Evolutionary conservation across 2,113 vertebrate species (phyloP).

Genomic region (Sterrhoptilus dennistouni): DNA sequence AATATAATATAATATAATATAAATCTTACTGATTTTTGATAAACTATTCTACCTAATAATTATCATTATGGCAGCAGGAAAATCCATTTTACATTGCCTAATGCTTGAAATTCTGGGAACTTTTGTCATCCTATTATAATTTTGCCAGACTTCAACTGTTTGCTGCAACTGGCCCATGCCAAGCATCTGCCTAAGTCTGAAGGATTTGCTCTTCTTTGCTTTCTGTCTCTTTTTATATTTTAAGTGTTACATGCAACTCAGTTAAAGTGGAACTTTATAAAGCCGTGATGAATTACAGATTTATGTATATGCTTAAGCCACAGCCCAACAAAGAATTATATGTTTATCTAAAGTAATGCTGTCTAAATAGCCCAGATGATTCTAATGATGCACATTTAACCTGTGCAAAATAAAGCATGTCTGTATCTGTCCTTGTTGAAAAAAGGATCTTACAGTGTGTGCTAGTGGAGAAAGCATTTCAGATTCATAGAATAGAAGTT

Average conservation of each 20-base stretch:
- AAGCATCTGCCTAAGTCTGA: not conserved
- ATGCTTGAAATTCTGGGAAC: not conserved
- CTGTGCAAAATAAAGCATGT: not conserved
- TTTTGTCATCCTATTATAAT: not conserved
- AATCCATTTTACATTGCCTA: not conserved
- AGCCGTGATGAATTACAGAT: not conserved
- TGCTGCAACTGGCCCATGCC: not conserved
- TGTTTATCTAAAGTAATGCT: not conserved
- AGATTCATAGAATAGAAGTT: not conserved
- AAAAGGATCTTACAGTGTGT: not conserved
- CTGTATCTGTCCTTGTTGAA: not conserved
- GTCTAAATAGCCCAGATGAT: not conserved
- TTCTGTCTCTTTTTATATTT: not conserved
- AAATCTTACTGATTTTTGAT: not conserved
- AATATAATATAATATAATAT: not conserved
- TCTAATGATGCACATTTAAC: not conserved
- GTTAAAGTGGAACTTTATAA: not conserved
- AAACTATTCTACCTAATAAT: not conserved
- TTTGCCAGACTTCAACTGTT: not conserved
- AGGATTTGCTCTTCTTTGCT: not conserved
- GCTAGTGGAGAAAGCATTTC: not conserved
- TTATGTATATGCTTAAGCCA: not conserved
- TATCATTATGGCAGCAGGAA: not conserved
- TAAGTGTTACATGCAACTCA: not conserved
- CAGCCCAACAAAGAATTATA: not conserved